These are phyloP conservation scores for Erannis defoliaria DNA, from an alignment of 2,888 invertebrate genomes.

Conservation along the genomic window DNA sequence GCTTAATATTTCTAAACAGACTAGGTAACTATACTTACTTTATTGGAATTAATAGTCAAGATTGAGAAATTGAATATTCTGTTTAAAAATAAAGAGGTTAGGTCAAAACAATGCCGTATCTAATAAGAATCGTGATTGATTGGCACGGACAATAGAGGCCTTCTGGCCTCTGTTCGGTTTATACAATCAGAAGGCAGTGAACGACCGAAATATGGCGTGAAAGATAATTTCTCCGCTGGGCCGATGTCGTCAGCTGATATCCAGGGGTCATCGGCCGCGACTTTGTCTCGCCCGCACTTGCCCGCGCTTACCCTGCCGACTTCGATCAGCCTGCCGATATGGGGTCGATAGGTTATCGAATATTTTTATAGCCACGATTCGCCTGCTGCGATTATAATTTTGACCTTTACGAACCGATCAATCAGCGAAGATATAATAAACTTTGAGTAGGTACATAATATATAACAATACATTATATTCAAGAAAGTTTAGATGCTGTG, in stretches of 20 bases:
- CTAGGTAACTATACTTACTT: not conserved
- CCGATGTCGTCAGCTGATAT: constrained; percentile 85
- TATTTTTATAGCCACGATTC: constrained; percentile 63
- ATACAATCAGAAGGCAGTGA: constrained; percentile 56
- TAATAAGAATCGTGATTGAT: constrained; percentile 23
- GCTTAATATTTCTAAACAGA: constrained; percentile 44
- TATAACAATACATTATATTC: too few relatives aligned
- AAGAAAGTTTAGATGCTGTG: too few relatives aligned
- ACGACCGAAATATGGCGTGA: constrained; percentile 75
- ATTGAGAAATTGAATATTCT: constrained; percentile 9
- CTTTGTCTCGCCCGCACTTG: constrained; percentile 80
- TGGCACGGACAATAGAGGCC: constrained; percentile 45
- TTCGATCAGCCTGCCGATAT: too few relatives aligned
- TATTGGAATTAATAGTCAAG: not conserved
- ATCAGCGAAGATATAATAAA: constrained; percentile 4
- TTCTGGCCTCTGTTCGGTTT: constrained; percentile 42
- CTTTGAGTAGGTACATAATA: too few relatives aligned
- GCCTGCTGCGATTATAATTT: constrained; percentile 37
- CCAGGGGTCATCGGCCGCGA: constrained; percentile 77
- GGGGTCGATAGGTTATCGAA: constrained; percentile 78
- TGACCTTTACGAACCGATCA: constrained; percentile 20
- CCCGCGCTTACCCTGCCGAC: constrained; percentile 71
- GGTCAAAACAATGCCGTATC: constrained; percentile 9
- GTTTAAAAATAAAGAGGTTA: not conserved
- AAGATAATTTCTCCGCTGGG: constrained; percentile 77